phyloP scores from a whole-genome alignment of 2,888 invertebrate genomes.

The Nymphalis c-album region DNA sequence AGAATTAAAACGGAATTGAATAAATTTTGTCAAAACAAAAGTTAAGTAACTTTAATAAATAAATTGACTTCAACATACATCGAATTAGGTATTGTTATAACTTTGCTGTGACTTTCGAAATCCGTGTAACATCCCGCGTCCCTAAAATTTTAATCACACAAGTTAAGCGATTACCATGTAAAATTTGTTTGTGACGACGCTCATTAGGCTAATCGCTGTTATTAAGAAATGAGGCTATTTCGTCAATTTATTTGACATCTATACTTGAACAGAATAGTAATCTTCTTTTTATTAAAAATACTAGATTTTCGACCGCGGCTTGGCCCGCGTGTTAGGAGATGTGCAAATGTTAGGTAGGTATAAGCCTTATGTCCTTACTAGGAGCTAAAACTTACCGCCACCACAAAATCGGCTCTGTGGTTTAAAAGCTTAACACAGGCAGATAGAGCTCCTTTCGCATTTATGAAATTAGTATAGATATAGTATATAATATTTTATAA shows the following conservation, averaged over 20 bases:
- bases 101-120: slow-evolving; percentile 20
- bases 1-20: too few species aligned
- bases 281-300: too few species aligned
- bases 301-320: too few species aligned
- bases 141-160: slow-evolving; percentile 27
- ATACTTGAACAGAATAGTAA: neutral
- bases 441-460: too few species aligned
- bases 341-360: too few species aligned
- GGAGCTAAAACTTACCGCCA: too few species aligned
- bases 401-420: too few species aligned
- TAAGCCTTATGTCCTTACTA: too few species aligned
- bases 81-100: slow-evolving; percentile 12
- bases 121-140: slow-evolving; percentile 20
- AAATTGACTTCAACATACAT: neutral
- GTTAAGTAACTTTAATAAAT: neutral
- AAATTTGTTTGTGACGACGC: slow-evolving; percentile 27
- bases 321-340: too few species aligned
- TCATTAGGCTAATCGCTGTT: slow-evolving; percentile 26
- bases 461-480: too few species aligned
- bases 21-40: neutral
- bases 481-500: too few species aligned
- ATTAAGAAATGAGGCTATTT: slow-evolving; percentile 3
- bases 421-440: too few species aligned
- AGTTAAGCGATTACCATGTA: slow-evolving; percentile 26
- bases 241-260: neutral